Evolutionary conservation across 2,113 vertebrate species (phyloP).

Genomic region (Tychaedon coryphoeus): DNA sequence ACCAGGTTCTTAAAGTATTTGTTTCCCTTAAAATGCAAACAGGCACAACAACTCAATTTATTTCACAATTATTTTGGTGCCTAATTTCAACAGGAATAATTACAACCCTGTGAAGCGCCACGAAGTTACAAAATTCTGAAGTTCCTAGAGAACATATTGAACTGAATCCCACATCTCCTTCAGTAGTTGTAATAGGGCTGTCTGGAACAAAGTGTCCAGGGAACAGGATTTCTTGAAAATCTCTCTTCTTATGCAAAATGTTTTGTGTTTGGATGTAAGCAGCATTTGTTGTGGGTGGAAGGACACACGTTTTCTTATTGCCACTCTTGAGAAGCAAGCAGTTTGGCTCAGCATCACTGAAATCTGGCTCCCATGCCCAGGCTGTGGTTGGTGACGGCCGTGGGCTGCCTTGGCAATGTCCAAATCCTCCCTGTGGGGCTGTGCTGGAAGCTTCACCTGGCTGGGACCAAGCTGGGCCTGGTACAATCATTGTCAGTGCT

Average conservation of each 20-base stretch:
- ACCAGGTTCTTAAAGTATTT: background rate
- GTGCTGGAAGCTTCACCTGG: background rate
- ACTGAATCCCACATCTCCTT: background rate
- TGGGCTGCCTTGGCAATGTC: background rate
- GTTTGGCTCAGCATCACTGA: background rate
- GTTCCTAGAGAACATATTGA: background rate
- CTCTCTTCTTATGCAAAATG: background rate
- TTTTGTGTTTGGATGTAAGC: background rate
- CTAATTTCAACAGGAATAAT: background rate
- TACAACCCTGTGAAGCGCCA: background rate
- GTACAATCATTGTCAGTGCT: background rate
- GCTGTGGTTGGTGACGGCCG: rapidly evolving
- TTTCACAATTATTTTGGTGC: background rate
- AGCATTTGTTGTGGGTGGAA: background rate
- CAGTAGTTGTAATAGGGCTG: background rate
- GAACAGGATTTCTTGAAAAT: background rate
- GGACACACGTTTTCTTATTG: background rate
- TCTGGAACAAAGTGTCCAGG: background rate
- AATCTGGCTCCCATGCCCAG: background rate
- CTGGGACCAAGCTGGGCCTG: background rate
- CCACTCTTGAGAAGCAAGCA: background rate
- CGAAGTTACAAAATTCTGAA: background rate
- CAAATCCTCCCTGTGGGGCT: background rate
- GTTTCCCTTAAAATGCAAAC: background rate
- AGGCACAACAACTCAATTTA: background rate